Evolutionary conservation across 2,888 invertebrate species (phyloP).

Genomic region (Bruchidius siliquastri): DNA sequence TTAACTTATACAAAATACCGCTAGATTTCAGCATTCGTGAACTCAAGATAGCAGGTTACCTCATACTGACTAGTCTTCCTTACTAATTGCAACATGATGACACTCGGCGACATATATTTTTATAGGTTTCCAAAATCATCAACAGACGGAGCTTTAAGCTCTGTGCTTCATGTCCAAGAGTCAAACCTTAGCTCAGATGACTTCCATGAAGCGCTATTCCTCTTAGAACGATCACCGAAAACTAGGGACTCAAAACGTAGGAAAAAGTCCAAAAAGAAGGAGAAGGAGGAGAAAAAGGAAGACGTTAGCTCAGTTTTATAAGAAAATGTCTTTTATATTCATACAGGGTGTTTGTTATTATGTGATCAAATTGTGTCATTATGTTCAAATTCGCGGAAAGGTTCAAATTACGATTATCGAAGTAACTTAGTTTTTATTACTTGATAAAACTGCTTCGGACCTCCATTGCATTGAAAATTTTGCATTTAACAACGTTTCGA

Average conservation of each 20-base stretch:
- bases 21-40: too few relatives aligned
- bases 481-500: too few relatives aligned
- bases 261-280: slow-evolving; percentile 50
- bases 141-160: slow-evolving; percentile 55
- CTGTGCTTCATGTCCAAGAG: slow-evolving; percentile 54
- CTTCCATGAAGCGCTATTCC: slow-evolving; percentile 55
- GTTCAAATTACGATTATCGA: neutral
- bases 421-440: too few relatives aligned
- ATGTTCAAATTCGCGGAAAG: neutral
- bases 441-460: too few relatives aligned
- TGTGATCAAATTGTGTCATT: neutral
- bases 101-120: slow-evolving; percentile 22
- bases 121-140: slow-evolving; percentile 53
- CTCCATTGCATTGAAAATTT: too few relatives aligned
- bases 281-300: slow-evolving; percentile 45
- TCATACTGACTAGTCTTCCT: too few relatives aligned
- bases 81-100: too few relatives aligned
- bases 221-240: slow-evolving; percentile 52
- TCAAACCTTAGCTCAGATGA: slow-evolving; percentile 55
- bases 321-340: slow-evolving; percentile 15
- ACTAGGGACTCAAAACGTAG: slow-evolving; percentile 49
- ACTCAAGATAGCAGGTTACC: too few relatives aligned
- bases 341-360: neutral
- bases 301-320: slow-evolving; percentile 51
- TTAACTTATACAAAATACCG: too few relatives aligned